Evolutionary conservation across 1,140 invertebrate species (phyloP).

Genomic region (Psix sp.): DNA sequence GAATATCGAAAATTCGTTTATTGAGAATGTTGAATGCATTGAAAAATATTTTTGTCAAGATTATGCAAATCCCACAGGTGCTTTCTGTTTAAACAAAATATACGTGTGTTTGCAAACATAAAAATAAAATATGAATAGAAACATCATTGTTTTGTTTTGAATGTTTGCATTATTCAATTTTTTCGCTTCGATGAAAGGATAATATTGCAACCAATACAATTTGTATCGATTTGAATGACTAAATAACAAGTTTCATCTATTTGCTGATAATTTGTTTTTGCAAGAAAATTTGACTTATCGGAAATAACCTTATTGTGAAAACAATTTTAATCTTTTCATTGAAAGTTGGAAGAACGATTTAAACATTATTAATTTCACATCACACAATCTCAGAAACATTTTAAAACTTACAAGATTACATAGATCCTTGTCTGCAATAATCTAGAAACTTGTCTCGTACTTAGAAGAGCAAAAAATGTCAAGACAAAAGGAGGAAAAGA

Average conservation of each 20-base stretch:
- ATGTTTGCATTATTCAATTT: background rate
- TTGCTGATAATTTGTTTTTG: too few relatives aligned
- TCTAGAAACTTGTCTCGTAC: constrained; percentile 39
- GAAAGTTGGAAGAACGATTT: constrained; percentile 12
- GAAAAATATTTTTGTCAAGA: background rate
- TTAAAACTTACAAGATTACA: constrained; percentile 28
- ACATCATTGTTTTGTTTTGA: constrained; percentile 5
- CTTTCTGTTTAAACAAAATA: constrained; percentile 6
- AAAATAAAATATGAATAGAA: constrained; percentile 14
- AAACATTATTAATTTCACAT: constrained; percentile 18
- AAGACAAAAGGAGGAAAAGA: constrained; percentile 7
- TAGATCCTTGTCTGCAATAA: constrained; percentile 38
- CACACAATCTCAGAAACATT: constrained; percentile 13
- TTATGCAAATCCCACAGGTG: constrained; percentile 8
- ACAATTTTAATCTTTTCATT: too few relatives aligned
- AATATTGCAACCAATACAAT: background rate
- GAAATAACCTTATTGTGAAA: too few relatives aligned
- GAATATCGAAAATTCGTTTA: too few relatives aligned
- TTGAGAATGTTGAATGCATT: too few relatives aligned
- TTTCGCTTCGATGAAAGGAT: background rate
- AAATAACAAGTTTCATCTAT: constrained; percentile 1
- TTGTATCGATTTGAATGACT: background rate
- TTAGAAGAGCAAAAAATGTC: background rate
- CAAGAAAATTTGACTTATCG: too few relatives aligned
- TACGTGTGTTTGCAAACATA: constrained; percentile 4